Evolutionary conservation across 2,113 vertebrate species (phyloP), one percentile per base, ranked within the genome.

Genomic region (Xiphophorus hellerii): DNA sequence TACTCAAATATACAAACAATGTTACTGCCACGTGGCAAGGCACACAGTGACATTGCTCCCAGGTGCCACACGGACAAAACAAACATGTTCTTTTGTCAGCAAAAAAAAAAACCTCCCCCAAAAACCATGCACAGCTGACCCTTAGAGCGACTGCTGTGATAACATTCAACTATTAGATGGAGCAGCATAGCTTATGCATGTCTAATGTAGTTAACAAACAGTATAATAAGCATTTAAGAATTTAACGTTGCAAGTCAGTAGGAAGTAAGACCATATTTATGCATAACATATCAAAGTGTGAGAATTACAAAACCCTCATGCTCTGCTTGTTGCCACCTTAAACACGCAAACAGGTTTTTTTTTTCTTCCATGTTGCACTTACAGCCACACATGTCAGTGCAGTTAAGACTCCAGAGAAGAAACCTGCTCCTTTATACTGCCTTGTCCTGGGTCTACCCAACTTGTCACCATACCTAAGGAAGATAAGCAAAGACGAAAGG

Each of bases 351-450:
- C 44, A 58, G 25, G 35, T 37, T 37, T 9, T 22, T 9, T 22
- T 27, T n/a, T 67, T 9, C 27, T 15, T 29, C 31, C 30, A 0
- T 11, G 29, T 30, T 27, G 7, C 62, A 96, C 97, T 95, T 94
- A 99, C 98, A 74, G 95, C 95, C 74, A 98, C 95, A 60, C 93
- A 95, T 1, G 95, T 95, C 82, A 99, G 92, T 33, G 96, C 95
- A 35, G 96, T 96, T 71, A 98, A 90, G 66, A 98, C 96, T 5
- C 97, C 97, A 0, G 96, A 96, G 86, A 96, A 97, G 20, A 96
- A 96, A 68, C 95, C 94, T 1, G 89, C 85, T 90, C 92, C 92
- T 84, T 92, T 94, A 71, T 93, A 90, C 73, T 94, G 92, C 31
- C 83, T 88, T 66, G 92, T 91, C 72, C 76, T 85, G 3, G 85